Conservation (phyloP, 2,113 vertebrate species). For the Nesoenas mayeri region DNA sequence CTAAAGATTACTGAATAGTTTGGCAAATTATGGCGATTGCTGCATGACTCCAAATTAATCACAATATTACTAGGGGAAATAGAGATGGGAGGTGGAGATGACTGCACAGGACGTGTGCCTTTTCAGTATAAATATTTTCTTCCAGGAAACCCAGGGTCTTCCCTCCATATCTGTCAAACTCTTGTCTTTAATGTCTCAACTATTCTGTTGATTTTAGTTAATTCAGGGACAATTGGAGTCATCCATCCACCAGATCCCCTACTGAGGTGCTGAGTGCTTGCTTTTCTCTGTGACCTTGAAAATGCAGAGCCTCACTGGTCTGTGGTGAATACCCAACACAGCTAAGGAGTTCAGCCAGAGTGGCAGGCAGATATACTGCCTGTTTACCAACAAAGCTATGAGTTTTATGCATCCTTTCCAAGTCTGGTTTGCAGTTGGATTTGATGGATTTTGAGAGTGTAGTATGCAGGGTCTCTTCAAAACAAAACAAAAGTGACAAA, state of each 20-base stretch:
- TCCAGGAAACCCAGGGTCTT: neutral
- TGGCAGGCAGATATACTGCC: neutral
- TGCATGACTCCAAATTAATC: neutral
- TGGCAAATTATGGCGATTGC: neutral
- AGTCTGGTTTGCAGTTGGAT: neutral
- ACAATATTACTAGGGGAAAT: neutral
- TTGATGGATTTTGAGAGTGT: neutral
- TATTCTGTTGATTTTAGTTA: conserved; percentile 9
- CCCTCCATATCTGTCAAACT: neutral
- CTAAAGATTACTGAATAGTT: neutral
- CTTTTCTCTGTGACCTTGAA: neutral
- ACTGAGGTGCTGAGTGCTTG: neutral
- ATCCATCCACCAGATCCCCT: neutral
- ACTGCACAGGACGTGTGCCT: neutral
- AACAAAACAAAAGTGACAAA: neutral
- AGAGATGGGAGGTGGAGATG: neutral
- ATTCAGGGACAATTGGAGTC: conserved; percentile 8
- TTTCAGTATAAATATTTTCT: neutral
- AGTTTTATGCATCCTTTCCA: neutral
- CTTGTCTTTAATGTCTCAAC: neutral
- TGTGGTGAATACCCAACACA: neutral
- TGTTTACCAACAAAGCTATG: neutral
- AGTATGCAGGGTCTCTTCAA: neutral
- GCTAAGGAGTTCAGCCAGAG: neutral
- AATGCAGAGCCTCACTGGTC: neutral